Evolutionary conservation across 2,888 invertebrate species (phyloP).

Genomic region (Stramonita haemastoma): DNA sequence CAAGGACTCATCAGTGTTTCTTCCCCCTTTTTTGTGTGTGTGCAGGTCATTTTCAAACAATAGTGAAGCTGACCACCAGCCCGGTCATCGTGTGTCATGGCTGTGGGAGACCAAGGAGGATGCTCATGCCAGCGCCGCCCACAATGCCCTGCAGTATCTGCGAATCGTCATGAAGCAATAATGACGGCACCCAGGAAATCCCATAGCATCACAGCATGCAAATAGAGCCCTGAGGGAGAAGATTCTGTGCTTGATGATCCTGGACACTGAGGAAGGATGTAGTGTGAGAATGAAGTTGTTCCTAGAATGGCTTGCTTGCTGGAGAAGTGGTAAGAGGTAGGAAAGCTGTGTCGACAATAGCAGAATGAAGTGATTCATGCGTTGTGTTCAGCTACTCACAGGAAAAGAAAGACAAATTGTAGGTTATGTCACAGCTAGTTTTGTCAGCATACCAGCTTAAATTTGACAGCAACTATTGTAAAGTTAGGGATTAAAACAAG

Average conservation of each 20-base stretch:
- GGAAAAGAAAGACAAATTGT: too few species aligned
- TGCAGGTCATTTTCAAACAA: constrained; percentile 82
- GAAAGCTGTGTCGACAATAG: too few species aligned
- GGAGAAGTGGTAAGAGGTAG: too few species aligned
- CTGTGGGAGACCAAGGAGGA: constrained; percentile 87
- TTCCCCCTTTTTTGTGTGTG: not conserved
- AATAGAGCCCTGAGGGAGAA: constrained; percentile 42
- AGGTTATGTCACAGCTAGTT: too few species aligned
- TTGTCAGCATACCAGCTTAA: too few species aligned
- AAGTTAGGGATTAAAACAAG: too few species aligned
- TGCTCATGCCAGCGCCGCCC: constrained; percentile 92
- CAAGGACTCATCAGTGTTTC: not conserved
- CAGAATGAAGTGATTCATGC: too few species aligned
- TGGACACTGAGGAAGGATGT: too few species aligned
- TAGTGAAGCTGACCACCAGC: constrained; percentile 93
- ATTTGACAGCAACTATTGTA: too few species aligned
- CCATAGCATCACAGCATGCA: constrained; percentile 71
- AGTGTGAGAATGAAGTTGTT: too few species aligned
- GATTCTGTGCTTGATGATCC: not conserved
- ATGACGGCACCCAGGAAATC: constrained; percentile 68
- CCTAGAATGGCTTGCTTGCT: too few species aligned
- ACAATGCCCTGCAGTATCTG: constrained; percentile 93
- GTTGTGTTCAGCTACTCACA: too few species aligned
- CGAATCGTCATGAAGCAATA: constrained; percentile 91
- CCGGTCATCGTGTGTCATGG: constrained; percentile 97